Evolutionary conservation across 2,797 vertebrate species (phyloP).

Genomic region (Gorsachius magnificus): DNA sequence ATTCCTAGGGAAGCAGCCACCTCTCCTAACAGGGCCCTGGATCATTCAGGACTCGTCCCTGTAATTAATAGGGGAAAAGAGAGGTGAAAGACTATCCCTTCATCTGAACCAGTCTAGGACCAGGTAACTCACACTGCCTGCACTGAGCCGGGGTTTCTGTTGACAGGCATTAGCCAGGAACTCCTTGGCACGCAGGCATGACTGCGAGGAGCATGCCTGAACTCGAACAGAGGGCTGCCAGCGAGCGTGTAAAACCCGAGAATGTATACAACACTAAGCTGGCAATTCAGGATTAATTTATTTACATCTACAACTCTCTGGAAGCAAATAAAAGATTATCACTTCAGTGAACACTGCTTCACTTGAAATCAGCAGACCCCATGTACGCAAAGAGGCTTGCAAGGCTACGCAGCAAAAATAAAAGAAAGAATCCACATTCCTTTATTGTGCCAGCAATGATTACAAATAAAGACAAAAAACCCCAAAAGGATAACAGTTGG

Average conservation of each 20-base stretch:
- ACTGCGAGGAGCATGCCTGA: neutral
- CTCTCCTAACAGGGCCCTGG: neutral
- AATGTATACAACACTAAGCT: neutral
- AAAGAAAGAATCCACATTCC: neutral
- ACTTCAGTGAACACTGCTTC: neutral
- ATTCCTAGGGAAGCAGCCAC: neutral
- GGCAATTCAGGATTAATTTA: neutral
- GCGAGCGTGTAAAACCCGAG: neutral
- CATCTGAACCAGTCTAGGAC: constrained; percentile 8
- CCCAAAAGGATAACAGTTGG: neutral
- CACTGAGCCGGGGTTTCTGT: neutral
- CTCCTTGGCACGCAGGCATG: neutral
- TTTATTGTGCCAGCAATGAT: neutral
- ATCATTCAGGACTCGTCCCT: neutral
- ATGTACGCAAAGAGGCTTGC: neutral
- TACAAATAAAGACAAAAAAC: neutral
- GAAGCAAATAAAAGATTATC: constrained; percentile 9
- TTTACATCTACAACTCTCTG: neutral
- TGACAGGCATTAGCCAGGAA: neutral
- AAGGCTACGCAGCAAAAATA: neutral
- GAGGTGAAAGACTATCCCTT: constrained; percentile 1
- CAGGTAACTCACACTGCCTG: neutral
- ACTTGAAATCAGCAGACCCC: neutral
- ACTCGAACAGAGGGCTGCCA: neutral
- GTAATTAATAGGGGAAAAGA: constrained; percentile 13